These are phyloP conservation scores for Hedya salicella DNA, from an alignment of 2,888 invertebrate genomes.

Conservation along the genomic window DNA sequence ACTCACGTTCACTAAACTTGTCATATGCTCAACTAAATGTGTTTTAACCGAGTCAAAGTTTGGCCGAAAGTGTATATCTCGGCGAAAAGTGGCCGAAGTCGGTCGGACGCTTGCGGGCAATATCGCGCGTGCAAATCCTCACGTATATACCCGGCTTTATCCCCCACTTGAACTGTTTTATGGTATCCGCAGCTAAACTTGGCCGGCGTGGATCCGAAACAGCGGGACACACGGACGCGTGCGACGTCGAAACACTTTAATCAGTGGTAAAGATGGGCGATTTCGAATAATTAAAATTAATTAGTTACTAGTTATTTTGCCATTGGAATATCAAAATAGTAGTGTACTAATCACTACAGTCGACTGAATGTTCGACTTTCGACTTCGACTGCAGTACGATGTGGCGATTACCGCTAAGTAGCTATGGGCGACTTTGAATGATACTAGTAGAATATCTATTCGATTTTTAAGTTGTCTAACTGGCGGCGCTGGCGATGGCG, in stretches of 20 bases:
- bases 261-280: too few relatives aligned
- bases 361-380: too few relatives aligned
- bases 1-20: conserved; percentile 20
- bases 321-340: too few relatives aligned
- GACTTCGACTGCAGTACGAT: too few relatives aligned
- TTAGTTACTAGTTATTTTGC: too few relatives aligned
- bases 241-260: neutral
- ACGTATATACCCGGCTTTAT: conserved; percentile 63
- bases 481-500: too few relatives aligned
- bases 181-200: conserved; percentile 63
- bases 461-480: too few relatives aligned
- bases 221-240: conserved; percentile 41
- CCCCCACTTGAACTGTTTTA: conserved; percentile 65
- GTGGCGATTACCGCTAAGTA: too few relatives aligned
- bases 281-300: too few relatives aligned
- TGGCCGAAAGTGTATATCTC: conserved; percentile 34
- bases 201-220: conserved; percentile 50
- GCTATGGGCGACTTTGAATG: too few relatives aligned
- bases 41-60: conserved; percentile 36
- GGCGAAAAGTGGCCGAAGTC: conserved; percentile 40
- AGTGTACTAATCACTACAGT: too few relatives aligned
- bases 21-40: conserved; percentile 28
- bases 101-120: conserved; percentile 40
- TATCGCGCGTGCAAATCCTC: conserved; percentile 52
- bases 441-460: too few relatives aligned